Evolutionary conservation across 1,140 invertebrate genomes (phyloP).

Genomic region (Whitmania pigra): DNA sequence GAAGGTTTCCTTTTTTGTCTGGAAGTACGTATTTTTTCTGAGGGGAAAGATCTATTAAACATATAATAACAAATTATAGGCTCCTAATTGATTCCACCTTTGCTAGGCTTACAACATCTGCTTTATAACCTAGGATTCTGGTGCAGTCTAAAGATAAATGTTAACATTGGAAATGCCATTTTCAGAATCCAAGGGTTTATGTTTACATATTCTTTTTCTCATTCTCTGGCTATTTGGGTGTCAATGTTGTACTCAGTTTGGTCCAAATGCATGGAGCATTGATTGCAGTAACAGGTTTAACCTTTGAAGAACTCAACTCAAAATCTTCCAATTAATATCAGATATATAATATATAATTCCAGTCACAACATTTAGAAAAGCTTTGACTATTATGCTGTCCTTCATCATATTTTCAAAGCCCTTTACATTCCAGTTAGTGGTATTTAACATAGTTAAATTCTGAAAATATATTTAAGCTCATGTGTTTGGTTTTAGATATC

Average conservation of each 20-base stretch:
- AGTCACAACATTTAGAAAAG: constrained; percentile 60
- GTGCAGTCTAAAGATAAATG: no score
- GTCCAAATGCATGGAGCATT: constrained; percentile 76
- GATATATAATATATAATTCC: constrained; percentile 27
- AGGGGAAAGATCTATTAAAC: no score
- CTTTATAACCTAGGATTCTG: no score
- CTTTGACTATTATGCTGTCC: constrained; percentile 76
- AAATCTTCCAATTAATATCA: background rate
- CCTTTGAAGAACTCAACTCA: background rate
- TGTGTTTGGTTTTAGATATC: constrained; percentile 53
- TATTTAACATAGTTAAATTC: background rate
- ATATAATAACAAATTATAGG: no score
- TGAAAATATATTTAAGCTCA: no score
- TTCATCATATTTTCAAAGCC: constrained; percentile 88
- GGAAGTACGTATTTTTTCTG: background rate
- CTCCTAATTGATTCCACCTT: no score
- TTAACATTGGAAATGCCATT: constrained; percentile 23
- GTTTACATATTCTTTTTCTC: constrained; percentile 74
- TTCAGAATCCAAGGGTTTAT: constrained; percentile 59
- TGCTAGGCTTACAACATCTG: no score
- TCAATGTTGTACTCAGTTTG: constrained; percentile 76
- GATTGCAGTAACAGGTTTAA: constrained; percentile 73
- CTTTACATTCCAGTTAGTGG: constrained; percentile 75
- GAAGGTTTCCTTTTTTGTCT: constrained; percentile 1
- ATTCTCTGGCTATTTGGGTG: constrained; percentile 73